Conservation (phyloP, 2,888 invertebrate species). For the Trimorus sp. region DNA sequence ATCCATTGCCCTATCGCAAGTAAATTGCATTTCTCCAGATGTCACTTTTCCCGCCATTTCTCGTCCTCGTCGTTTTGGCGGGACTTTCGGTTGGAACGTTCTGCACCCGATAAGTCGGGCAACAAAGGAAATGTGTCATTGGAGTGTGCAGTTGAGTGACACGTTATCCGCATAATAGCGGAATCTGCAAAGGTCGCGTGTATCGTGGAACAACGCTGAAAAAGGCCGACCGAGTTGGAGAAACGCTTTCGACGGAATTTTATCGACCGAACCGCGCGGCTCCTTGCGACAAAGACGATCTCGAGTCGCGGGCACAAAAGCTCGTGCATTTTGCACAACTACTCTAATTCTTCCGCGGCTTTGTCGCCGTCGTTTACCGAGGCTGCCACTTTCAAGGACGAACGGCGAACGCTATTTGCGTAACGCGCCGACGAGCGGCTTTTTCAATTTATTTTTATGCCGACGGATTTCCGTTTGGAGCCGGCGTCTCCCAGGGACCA, state of each 20-base stretch:
- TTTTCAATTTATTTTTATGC: slow-evolving; percentile 10
- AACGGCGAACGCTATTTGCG: slow-evolving; percentile 27
- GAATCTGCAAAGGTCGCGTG: slow-evolving; percentile 25
- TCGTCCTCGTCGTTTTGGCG: background rate
- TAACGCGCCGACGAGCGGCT: slow-evolving; percentile 21
- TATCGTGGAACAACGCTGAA: slow-evolving; percentile 9
- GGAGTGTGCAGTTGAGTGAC: slow-evolving; percentile 14
- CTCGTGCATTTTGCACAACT: slow-evolving; percentile 54
- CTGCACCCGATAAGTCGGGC: slow-evolving; percentile 1
- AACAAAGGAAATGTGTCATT: slow-evolving; percentile 31
- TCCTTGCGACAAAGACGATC: slow-evolving; percentile 45
- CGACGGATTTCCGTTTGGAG: slow-evolving; percentile 1
- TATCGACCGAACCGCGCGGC: slow-evolving; percentile 36
- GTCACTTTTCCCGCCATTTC: too few species aligned
- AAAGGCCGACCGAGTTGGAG: slow-evolving; percentile 46
- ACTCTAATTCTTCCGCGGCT: slow-evolving; percentile 51
- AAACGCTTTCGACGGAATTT: slow-evolving; percentile 47
- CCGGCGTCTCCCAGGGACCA: too few species aligned
- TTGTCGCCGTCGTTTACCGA: slow-evolving; percentile 41
- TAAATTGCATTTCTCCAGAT: too few species aligned
- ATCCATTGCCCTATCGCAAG: too few species aligned
- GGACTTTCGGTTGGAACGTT: slow-evolving; percentile 6
- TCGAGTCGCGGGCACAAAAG: slow-evolving; percentile 38
- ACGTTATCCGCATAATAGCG: slow-evolving; percentile 9
- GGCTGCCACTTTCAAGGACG: slow-evolving; percentile 37